Evolutionary conservation across 2,797 vertebrate genomes (phyloP).

Genomic region (Xiphorhynchus erythropygius): DNA sequence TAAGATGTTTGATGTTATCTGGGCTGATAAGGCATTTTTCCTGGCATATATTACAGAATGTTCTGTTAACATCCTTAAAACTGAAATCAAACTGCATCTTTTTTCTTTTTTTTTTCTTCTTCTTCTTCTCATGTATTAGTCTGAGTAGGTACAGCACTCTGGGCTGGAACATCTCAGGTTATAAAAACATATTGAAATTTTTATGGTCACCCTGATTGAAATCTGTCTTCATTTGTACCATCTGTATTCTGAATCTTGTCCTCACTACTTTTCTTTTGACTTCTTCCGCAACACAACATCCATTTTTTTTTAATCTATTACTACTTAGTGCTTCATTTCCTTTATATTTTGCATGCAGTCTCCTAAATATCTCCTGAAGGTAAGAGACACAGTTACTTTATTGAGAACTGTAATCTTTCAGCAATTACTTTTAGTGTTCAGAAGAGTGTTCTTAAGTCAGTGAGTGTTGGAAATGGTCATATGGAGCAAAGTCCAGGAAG

Average conservation of each 20-base stretch:
- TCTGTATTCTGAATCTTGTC: conserved; percentile 20
- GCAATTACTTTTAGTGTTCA: conserved; percentile 4
- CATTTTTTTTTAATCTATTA: conserved; percentile 35
- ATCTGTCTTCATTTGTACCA: background rate
- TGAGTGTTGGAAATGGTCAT: background rate
- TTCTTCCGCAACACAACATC: conserved; percentile 19
- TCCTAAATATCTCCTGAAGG: conserved; percentile 85
- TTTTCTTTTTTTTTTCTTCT: background rate
- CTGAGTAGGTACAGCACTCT: background rate
- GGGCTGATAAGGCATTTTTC: background rate
- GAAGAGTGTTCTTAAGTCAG: conserved; percentile 25
- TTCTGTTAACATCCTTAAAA: conserved; percentile 20
- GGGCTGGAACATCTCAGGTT: background rate
- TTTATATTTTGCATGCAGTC: conserved; percentile 80
- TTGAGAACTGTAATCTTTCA: conserved; percentile 33
- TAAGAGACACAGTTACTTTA: conserved; percentile 73
- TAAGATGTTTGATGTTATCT: background rate
- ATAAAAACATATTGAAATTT: background rate
- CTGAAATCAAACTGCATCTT: background rate
- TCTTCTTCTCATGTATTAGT: background rate
- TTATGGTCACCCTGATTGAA: background rate
- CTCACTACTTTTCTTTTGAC: conserved; percentile 12
- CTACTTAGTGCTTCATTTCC: conserved; percentile 56
- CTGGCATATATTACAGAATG: background rate
- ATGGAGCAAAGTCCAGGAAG: background rate